Percentiles rank a stretch among this genome's conserved stretches.
phyloP scores from a whole-genome alignment of 1,140 invertebrate species.

The Sarcophaga bullata region DNA sequence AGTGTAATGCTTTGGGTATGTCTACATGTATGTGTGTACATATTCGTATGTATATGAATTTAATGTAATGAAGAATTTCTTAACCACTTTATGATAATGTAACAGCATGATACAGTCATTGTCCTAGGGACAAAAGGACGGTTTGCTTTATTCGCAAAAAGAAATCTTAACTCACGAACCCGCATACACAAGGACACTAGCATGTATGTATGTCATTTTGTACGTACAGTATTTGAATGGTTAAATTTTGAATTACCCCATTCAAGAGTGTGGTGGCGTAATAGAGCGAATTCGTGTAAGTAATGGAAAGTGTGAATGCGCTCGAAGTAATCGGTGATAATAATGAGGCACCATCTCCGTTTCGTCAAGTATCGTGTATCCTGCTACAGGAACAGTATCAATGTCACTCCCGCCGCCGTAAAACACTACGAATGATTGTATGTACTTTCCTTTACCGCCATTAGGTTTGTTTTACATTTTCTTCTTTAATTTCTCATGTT shows the following conservation, averaged over 20 bases:
- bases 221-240: slow-evolving; percentile 8
- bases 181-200: not conserved
- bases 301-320: not conserved
- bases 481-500: not conserved
- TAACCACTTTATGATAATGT: slow-evolving; percentile 65
- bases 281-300: slow-evolving; percentile 41
- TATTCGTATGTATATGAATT: slow-evolving; percentile 7
- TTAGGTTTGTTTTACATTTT: not conserved
- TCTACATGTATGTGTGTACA: too few species aligned
- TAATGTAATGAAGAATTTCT: slow-evolving; percentile 55
- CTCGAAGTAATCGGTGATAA: slow-evolving; percentile 45
- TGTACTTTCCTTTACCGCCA: not conserved
- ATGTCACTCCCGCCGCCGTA: slow-evolving; percentile 5
- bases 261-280: slow-evolving; percentile 28
- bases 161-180: not conserved
- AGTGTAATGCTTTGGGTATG: too few species aligned
- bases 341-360: slow-evolving; percentile 52
- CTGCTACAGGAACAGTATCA: slow-evolving; percentile 23
- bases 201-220: slow-evolving; percentile 46
- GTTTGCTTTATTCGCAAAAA: slow-evolving; percentile 45
- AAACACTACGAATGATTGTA: not conserved
- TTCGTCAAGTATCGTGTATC: slow-evolving; percentile 47
- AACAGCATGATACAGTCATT: slow-evolving; percentile 62
- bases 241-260: slow-evolving; percentile 27
- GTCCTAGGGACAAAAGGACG: slow-evolving; percentile 62